A percentile compares a stretch with the other conserved stretches of the same genome.
Conservation (phyloP, 1,140 invertebrate genomes). For the Chironomus striatipennis region DNA sequence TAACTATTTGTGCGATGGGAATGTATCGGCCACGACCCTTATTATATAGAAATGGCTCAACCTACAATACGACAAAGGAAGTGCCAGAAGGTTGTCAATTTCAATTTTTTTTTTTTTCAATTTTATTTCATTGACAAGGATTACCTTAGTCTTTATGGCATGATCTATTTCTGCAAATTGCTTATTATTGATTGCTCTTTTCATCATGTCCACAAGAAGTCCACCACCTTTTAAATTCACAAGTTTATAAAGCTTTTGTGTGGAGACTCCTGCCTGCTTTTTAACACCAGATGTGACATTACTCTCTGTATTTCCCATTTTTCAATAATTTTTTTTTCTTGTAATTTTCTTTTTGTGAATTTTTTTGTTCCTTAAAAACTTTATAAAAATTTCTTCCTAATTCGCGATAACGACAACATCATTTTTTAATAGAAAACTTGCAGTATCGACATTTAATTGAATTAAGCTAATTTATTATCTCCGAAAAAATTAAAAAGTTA, state of each 20-base stretch:
- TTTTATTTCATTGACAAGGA: constrained; percentile 17
- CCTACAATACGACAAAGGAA: constrained; percentile 31
- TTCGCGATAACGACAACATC: background rate
- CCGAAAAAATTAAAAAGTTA: background rate
- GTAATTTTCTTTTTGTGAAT: background rate
- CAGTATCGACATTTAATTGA: background rate
- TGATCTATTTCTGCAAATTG: constrained; percentile 83
- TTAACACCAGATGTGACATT: constrained; percentile 87
- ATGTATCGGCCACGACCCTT: constrained; percentile 82
- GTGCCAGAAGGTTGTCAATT: background rate
- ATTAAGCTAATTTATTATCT: background rate
- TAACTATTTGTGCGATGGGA: constrained; percentile 76
- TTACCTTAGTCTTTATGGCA: constrained; percentile 74
- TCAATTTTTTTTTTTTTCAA: constrained; percentile 21
- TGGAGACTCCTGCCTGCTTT: constrained; percentile 77
- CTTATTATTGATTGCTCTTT: constrained; percentile 78
- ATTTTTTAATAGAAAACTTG: background rate
- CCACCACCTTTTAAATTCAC: constrained; percentile 87
- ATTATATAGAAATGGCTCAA: constrained; percentile 89
- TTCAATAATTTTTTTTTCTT: constrained; percentile 26
- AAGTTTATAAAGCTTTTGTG: constrained; percentile 72
- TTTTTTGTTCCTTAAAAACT: background rate
- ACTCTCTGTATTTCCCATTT: constrained; percentile 87
- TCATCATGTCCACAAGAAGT: constrained; percentile 86
- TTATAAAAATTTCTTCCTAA: background rate